A percentile compares a stretch with the other conserved stretches of the same genome.
phyloP scores from a whole-genome alignment of 2,888 invertebrate species.

The Helicoverpa assulta region DNA sequence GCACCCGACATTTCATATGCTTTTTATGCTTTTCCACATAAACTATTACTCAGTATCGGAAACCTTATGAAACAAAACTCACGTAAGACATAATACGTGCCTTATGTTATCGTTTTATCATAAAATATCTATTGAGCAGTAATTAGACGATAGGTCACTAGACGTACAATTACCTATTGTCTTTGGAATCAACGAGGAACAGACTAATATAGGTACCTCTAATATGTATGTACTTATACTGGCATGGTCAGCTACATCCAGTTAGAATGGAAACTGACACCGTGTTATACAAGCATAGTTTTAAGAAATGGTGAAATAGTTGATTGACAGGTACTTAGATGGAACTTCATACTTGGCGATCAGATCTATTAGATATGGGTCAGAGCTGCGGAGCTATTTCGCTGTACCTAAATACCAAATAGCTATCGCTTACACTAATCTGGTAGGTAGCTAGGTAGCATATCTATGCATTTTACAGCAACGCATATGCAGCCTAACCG shows the following conservation, averaged over 20 bases:
- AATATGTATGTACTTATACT: background rate
- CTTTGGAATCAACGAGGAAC: background rate
- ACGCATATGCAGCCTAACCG: background rate
- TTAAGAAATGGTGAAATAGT: background rate
- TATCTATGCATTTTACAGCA: too few relatives aligned
- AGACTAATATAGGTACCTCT: background rate
- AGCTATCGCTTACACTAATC: too few relatives aligned
- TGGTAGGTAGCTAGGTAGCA: too few relatives aligned
- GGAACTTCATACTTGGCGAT: background rate
- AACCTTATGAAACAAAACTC: constrained; percentile 35
- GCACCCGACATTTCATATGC: constrained; percentile 10
- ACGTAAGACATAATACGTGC: constrained; percentile 54
- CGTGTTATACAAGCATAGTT: background rate
- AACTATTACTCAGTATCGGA: constrained; percentile 22
- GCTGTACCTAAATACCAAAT: background rate
- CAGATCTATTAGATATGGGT: background rate
- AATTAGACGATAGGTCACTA: background rate
- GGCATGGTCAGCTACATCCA: background rate
- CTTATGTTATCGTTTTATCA: constrained; percentile 32
- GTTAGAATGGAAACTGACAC: background rate
- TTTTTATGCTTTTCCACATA: background rate
- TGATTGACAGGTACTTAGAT: background rate
- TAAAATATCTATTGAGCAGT: constrained; percentile 6
- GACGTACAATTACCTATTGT: background rate
- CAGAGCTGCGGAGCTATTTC: background rate